Evolutionary conservation across 2,113 vertebrate species (phyloP), one percentile per base, ranked within the genome.

Genomic region (Colinus virginianus): DNA sequence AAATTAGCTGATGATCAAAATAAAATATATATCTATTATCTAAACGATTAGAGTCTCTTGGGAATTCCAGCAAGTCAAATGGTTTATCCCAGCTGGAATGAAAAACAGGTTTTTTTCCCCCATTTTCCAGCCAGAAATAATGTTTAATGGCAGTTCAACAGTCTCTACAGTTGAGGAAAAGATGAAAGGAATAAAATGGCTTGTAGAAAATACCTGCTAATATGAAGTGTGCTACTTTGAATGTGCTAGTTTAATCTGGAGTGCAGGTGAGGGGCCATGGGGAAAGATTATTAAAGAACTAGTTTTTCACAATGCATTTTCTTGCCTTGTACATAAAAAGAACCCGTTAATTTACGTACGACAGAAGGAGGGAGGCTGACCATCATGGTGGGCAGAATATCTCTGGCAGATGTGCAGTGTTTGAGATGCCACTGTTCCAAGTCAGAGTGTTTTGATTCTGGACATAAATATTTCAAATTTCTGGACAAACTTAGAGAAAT

Each of bases 1-100:
- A 90, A 91, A 90, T 84, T 81, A 90, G 46, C 56, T 94, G 55
- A 95, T 83, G 68, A 95, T 88, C 51, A 78, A 95, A 96, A 78
- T 69, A 93, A 90, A 93, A 96, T 71, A 93, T 63, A 78, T 87
- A 84, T 81, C 61, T 64, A 78, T 86, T 88, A 61, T 87, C 36
- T 88, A 93, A 88, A 75, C 84, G 66, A 93, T 95, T 91, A 86
- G 58, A 93, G 74, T 84, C 40, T 49, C 40, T 90, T 84, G 58
- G 77, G 23, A 87, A 59, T 36, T 78, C 81, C 45, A 78, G 40
- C 38, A 45, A 86, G 91, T 86, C 70, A 78, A 64, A 83, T 75
- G 18, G 68, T 78, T 87, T 87, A 93, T n/a, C 70, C 79, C 62
- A 87, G 36, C 74, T 84, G 58, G 84, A 75, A 84, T 69, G 23